Evolutionary conservation across 35 echinoderm and acorn worm species (phyloP).

Genomic region (Acanthaster planci): DNA sequence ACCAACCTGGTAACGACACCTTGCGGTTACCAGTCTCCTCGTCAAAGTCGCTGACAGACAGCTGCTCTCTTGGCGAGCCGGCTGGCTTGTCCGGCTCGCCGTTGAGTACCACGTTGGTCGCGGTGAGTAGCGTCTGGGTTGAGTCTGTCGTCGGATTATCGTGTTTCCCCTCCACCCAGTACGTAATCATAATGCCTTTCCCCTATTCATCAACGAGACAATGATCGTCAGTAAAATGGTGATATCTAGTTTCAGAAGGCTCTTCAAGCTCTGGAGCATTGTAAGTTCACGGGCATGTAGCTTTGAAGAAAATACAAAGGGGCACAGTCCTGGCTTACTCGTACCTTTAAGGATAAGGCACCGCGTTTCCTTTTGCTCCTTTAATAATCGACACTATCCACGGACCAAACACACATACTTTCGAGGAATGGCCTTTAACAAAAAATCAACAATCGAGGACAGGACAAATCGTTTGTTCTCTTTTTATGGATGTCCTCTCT

Average conservation of each 20-base stretch:
- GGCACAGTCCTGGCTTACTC: too few relatives aligned
- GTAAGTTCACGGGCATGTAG: neutral
- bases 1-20: constrained; percentile 14
- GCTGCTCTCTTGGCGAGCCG: neutral
- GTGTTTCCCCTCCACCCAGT: constrained; percentile 77
- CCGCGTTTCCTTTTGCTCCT: too few relatives aligned
- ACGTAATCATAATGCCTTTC: constrained; percentile 92
- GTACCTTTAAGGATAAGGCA: too few relatives aligned
- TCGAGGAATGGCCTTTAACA: too few relatives aligned
- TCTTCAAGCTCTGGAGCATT: neutral
- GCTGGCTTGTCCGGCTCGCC: constrained; percentile 45
- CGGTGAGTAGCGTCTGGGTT: constrained; percentile 54
- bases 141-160: constrained; percentile 32
- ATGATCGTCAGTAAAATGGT: neutral
- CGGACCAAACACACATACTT: too few relatives aligned
- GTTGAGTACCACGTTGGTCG: constrained; percentile 55
- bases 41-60: constrained; percentile 3
- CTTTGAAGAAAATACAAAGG: too few relatives aligned
- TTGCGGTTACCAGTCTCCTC: neutral
- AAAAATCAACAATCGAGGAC: too few relatives aligned
- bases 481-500: too few relatives aligned
- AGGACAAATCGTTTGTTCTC: too few relatives aligned
- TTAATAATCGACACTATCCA: too few relatives aligned
- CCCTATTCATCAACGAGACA: constrained; percentile 57
- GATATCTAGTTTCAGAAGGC: neutral